Conservation (phyloP, 2,113 vertebrate species). For the Turdus rufiventris region DNA sequence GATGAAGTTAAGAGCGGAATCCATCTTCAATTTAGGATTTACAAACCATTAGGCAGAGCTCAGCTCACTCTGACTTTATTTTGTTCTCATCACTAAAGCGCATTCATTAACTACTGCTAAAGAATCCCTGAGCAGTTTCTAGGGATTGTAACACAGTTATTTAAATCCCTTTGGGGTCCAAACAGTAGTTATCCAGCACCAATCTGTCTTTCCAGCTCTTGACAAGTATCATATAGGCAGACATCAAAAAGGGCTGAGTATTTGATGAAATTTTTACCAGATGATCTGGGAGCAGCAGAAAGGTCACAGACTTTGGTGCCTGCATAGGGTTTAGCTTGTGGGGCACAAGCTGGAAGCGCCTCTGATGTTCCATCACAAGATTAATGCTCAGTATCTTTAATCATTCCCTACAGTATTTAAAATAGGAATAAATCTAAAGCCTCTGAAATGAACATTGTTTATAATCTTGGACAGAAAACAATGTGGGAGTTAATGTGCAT, state of each 20-base stretch:
- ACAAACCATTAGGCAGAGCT: neutral
- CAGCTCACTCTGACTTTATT: neutral
- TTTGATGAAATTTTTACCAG: neutral
- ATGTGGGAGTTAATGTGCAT: neutral
- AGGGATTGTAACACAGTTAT: neutral
- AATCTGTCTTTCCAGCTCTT: neutral
- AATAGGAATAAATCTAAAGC: neutral
- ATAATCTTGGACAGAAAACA: neutral
- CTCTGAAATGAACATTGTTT: neutral
- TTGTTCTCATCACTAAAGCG: neutral
- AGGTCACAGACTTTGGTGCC: neutral
- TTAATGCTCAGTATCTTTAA: neutral
- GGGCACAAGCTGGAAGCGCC: neutral
- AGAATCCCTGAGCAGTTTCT: neutral
- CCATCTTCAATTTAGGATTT: neutral
- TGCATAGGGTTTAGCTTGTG: neutral
- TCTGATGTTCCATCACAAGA: neutral
- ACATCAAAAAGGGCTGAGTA: neutral
- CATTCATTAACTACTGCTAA: neutral
- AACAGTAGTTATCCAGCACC: neutral
- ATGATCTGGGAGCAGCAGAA: neutral
- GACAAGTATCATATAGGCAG: neutral
- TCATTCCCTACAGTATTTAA: neutral
- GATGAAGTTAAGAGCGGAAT: constrained; percentile 25
- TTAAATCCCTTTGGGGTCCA: constrained; percentile 5